These are phyloP conservation scores for Drosophila chauvacae DNA, from an alignment of 1,140 invertebrate genomes.

Conservation along the genomic window DNA sequence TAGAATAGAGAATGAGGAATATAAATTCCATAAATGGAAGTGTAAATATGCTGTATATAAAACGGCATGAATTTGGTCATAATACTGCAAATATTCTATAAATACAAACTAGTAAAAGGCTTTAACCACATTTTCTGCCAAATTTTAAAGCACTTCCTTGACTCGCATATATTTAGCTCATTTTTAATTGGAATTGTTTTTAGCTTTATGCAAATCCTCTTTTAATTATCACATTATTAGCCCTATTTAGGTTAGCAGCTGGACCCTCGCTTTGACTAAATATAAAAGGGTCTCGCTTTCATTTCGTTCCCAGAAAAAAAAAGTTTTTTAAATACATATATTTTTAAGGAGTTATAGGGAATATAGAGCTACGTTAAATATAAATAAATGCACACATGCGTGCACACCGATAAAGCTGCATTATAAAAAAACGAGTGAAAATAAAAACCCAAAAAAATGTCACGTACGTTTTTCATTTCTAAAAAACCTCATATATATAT, in stretches of 20 bases:
- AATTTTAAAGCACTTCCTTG: not conserved
- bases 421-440: slow-evolving; percentile 15
- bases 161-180: not conserved
- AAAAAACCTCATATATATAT: slow-evolving; percentile 14
- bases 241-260: slow-evolving; percentile 61
- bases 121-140: not conserved
- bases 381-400: slow-evolving; percentile 7
- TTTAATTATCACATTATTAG: slow-evolving; percentile 70
- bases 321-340: slow-evolving; percentile 6
- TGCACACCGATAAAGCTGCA: not conserved
- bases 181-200: not conserved
- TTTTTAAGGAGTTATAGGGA: slow-evolving; percentile 13
- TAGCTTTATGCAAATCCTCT: slow-evolving; percentile 38
- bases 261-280: slow-evolving; percentile 42
- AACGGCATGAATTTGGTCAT: not conserved
- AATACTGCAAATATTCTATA: not conserved
- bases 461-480: slow-evolving; percentile 36
- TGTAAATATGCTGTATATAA: not conserved
- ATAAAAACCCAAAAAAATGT: slow-evolving; percentile 30
- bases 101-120: no score
- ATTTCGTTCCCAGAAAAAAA: slow-evolving; percentile 38
- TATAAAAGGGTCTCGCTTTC: slow-evolving; percentile 62
- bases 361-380: slow-evolving; percentile 4
- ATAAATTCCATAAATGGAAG: not conserved
- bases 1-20: not conserved